These are phyloP conservation scores for Paratrypauchen microcephalus DNA, from an alignment of 2,797 vertebrate genomes.

Conservation along the genomic window DNA sequence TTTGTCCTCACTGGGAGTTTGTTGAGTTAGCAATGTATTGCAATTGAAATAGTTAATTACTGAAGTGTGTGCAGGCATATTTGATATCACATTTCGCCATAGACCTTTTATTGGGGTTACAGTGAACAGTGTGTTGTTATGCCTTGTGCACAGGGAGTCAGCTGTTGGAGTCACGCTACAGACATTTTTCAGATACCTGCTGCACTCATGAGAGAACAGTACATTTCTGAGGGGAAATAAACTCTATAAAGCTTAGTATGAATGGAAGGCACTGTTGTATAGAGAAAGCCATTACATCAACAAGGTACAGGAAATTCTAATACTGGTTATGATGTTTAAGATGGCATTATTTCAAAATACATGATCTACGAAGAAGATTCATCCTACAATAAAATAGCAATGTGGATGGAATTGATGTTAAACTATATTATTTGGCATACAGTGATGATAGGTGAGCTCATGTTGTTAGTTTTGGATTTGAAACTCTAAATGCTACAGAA, in stretches of 20 bases:
- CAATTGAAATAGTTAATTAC: too few species aligned
- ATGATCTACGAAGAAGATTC: neutral
- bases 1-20: too few species aligned
- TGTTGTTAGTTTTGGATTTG: too few species aligned
- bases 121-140: neutral
- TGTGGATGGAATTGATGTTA: neutral
- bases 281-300: neutral
- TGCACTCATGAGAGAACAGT: neutral
- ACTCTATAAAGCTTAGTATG: slow-evolving; percentile 12
- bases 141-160: neutral
- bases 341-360: neutral
- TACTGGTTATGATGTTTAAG: neutral
- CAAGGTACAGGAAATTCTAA: too few species aligned
- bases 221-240: neutral
- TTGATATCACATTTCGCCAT: too few species aligned
- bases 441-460: too few species aligned
- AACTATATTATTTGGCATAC: neutral
- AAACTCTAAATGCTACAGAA: too few species aligned
- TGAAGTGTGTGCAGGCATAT: too few species aligned
- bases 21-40: too few species aligned
- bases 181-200: neutral
- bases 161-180: slow-evolving; percentile 1
- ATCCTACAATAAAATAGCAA: neutral
- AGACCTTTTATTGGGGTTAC: neutral
- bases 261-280: neutral